Evolutionary conservation across 2,113 vertebrate species (phyloP), one percentile per base, ranked within the genome.

Genomic region (Willisornis vidua): DNA sequence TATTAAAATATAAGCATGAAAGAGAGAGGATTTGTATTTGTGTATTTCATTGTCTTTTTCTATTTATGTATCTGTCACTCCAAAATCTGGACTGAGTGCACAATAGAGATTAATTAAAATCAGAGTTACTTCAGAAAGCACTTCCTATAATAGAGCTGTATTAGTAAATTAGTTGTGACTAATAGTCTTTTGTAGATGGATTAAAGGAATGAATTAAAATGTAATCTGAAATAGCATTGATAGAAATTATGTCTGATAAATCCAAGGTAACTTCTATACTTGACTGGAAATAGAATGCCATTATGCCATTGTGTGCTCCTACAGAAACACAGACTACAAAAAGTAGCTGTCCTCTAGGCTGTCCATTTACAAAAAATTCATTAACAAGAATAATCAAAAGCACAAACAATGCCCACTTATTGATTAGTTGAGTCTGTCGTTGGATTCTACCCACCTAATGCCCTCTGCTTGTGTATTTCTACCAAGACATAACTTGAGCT

Each of bases 161-260:
- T 96, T 97, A 97, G 97, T 98, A 97, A 98, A 98, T 98, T 98
- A 97, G 93, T 97, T 97, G 87, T 96, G 94, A 96, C 96, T 97
- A 97, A 89, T 95, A 96, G 92, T 93, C 95, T 96, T 96, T 97
- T 98, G 83, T 97, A 98, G 97, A 96, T 97, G 97, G 96, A 97
- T 98, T 98, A 97, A 88, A 94, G 96, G 92, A 98, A 97, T 97
- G 90, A 97, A 98, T 97, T 97, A 97, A 95, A 97, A 92, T 66
- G 87, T 97, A 98, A 97, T 98, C 94, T 97, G 95, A 96, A 97
- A 91, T 80, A 96, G 73, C 72, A 76, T 59, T 93, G 76, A 72
- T 94, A 96, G 95, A 95, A 97, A 82, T 90, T 95, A 90, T 67
- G 92, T 87, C 93, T 87, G 87, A 90, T 96, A 96, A 89, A 55